phyloP scores from a whole-genome alignment of 2,113 vertebrate genomes.

The Cairina moschata region DNA sequence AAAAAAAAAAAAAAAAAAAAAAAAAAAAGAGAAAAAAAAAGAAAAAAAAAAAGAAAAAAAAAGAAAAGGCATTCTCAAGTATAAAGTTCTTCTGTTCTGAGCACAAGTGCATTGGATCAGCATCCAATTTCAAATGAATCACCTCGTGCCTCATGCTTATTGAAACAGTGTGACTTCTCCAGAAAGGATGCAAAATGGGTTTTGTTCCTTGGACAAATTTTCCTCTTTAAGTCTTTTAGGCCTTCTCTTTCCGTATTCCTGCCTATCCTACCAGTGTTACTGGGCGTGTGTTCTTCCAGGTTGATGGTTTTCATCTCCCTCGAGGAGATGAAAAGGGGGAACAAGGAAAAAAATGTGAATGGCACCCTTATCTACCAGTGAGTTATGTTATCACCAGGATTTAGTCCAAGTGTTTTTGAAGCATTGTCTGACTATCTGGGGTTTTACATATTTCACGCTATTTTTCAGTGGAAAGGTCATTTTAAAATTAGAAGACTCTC shows the following conservation, averaged over 20 bases:
- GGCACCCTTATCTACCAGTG: neutral
- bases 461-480: neutral
- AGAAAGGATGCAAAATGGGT: neutral
- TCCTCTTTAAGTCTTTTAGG: neutral
- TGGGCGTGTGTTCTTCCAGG: neutral
- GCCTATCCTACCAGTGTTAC: accelerated
- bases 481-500: neutral
- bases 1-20: neutral
- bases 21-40: neutral
- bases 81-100: neutral
- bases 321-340: neutral
- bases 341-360: neutral
- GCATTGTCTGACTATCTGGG: neutral
- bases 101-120: neutral
- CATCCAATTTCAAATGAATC: neutral
- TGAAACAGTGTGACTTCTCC: neutral
- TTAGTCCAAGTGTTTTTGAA: neutral
- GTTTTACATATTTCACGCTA: neutral
- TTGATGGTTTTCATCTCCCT: neutral
- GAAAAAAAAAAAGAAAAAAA: neutral
- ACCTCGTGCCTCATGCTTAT: neutral
- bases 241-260: neutral
- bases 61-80: neutral
- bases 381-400: neutral
- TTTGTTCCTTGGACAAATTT: neutral